These are phyloP conservation scores for Paramormyrops kingsleyae DNA, from an alignment of 2,113 vertebrate species.

Conservation along the genomic window DNA sequence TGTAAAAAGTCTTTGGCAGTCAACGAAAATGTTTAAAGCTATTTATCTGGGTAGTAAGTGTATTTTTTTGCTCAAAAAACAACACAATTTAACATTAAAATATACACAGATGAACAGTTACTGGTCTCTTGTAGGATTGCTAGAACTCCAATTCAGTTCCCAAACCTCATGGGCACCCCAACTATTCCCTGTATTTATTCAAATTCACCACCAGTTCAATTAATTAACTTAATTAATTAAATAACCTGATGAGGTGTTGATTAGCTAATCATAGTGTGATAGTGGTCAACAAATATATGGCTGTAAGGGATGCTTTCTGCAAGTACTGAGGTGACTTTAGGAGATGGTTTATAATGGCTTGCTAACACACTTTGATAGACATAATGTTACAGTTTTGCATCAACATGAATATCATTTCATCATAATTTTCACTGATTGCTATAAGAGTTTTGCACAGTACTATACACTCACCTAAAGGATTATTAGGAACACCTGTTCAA, in stretches of 20 bases:
- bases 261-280: not conserved
- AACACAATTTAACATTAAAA: not conserved
- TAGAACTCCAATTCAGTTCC: not conserved
- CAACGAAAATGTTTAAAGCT: not conserved
- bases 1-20: not conserved
- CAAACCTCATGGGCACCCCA: not conserved
- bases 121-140: not conserved
- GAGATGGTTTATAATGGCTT: not conserved
- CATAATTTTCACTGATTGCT: not conserved
- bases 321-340: not conserved
- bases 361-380: not conserved
- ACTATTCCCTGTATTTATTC: not conserved
- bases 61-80: not conserved
- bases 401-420: not conserved
- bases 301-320: not conserved
- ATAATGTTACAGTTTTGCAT: not conserved
- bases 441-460: not conserved
- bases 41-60: not conserved
- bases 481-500: no score
- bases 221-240: not conserved
- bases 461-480: no score
- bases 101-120: not conserved
- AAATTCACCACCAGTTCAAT: not conserved
- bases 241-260: not conserved
- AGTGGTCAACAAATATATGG: not conserved